Percentiles rank a stretch among this genome's conserved stretches.
Evolutionary conservation across 2,113 vertebrate species (phyloP).

Genomic region (Sturnira hondurensis): DNA sequence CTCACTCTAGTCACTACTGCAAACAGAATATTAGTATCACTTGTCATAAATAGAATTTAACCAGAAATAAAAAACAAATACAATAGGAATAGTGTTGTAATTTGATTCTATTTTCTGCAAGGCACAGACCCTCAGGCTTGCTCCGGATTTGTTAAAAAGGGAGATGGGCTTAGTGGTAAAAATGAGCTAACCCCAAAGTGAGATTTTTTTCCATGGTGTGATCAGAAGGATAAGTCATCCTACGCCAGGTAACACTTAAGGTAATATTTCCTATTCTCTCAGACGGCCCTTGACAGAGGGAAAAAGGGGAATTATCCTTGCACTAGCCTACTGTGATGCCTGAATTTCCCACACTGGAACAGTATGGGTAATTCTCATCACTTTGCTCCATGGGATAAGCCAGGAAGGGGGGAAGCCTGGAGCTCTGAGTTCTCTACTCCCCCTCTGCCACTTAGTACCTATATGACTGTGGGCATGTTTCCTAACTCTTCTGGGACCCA

Average conservation of each 20-base stretch:
- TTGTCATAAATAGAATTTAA: not conserved
- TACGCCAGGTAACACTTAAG: not conserved
- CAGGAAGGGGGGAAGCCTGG: not conserved
- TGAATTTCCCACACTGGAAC: not conserved
- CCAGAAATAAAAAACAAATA: not conserved
- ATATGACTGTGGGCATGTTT: not conserved
- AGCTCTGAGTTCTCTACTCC: not conserved
- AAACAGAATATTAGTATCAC: not conserved
- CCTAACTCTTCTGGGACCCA: not conserved
- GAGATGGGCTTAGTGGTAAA: not conserved
- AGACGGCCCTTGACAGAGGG: not conserved
- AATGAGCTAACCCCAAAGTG: not conserved
- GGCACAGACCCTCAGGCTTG: not conserved
- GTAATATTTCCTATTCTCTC: not conserved
- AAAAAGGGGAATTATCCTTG: not conserved
- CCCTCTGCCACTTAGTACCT: not conserved
- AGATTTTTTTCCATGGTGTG: not conserved
- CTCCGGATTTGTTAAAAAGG: not conserved
- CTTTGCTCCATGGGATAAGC: not conserved
- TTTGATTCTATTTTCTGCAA: not conserved
- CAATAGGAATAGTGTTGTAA: not conserved
- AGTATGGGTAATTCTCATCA: fast-evolving
- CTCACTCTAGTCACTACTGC: not conserved
- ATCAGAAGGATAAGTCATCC: not conserved
- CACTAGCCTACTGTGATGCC: not conserved